A percentile compares a stretch with the other conserved stretches of the same genome.
Evolutionary conservation across 2,888 invertebrate genomes (phyloP).

Genomic region (Eilema griseolum): DNA sequence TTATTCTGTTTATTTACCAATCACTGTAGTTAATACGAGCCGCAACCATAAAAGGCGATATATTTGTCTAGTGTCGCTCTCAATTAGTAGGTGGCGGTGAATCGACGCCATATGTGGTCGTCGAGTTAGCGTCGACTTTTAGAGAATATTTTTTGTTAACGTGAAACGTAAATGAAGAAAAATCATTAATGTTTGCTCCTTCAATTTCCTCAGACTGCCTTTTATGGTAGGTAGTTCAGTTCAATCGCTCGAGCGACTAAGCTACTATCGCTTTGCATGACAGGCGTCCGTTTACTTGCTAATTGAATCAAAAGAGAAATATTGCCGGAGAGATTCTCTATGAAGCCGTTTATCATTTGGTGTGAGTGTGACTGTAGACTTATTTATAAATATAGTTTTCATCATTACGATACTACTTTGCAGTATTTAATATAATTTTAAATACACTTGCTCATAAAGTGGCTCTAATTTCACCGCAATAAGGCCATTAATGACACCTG

Average conservation of each 20-base stretch:
- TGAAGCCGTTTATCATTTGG: slow-evolving; percentile 7
- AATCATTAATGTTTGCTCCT: slow-evolving; percentile 82
- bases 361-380: not conserved
- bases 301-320: slow-evolving; percentile 27
- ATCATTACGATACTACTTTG: not conserved
- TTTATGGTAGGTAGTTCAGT: slow-evolving; percentile 65
- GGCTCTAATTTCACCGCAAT: too few relatives aligned
- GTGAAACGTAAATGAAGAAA: slow-evolving; percentile 76
- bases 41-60: slow-evolving; percentile 83
- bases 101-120: slow-evolving; percentile 83
- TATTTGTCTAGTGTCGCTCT: slow-evolving; percentile 84
- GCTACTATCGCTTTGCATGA: slow-evolving; percentile 16
- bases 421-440: too few relatives aligned
- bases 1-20: slow-evolving; percentile 83
- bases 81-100: slow-evolving; percentile 82
- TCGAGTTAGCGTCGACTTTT: slow-evolving; percentile 74
- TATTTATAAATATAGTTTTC: not conserved
- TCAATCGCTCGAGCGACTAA: slow-evolving; percentile 38
- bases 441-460: too few relatives aligned
- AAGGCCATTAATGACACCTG: too few relatives aligned
- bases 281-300: slow-evolving; percentile 16
- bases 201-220: slow-evolving; percentile 67
- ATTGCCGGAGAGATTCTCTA: slow-evolving; percentile 18
- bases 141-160: slow-evolving; percentile 80
- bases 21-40: slow-evolving; percentile 78